Conservation (phyloP, 2,888 invertebrate genomes). For the Galerucella nymphaeae region DNA sequence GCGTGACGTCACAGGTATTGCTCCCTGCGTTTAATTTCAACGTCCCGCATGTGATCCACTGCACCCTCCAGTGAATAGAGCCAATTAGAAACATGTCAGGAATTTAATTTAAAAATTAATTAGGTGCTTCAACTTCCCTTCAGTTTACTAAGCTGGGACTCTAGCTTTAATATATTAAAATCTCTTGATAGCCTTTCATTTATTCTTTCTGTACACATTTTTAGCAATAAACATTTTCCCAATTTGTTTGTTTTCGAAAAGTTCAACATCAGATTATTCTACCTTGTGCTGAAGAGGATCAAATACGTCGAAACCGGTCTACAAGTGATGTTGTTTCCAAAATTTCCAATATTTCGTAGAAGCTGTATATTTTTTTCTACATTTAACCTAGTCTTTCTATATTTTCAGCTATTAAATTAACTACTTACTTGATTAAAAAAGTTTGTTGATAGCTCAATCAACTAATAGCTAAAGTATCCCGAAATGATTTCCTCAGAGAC, state of each 20-base stretch:
- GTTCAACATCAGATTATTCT: no score
- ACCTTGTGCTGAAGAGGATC: no score
- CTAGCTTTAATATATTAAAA: background rate
- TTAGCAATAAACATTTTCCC: no score
- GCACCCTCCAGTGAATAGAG: constrained; percentile 6
- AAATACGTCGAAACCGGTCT: no score
- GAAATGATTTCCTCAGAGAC: constrained; percentile 23
- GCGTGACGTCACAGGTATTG: constrained; percentile 1
- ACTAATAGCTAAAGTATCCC: background rate
- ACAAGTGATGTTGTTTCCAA: no score
- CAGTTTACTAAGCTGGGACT: background rate
- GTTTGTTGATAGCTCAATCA: background rate
- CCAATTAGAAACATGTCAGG: background rate
- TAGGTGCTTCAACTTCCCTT: background rate
- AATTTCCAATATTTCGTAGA: no score
- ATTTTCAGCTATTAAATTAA: background rate
- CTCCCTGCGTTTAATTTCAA: background rate
- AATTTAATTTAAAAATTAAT: background rate
- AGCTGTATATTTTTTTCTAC: no score
- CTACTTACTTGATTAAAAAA: background rate
- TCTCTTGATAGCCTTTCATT: no score
- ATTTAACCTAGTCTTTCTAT: background rate
- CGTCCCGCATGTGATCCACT: background rate
- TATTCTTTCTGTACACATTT: no score
- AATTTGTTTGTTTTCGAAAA: no score